Percentiles rank a stretch among this genome's conserved stretches.
These are phyloP conservation scores for Picathartes gymnocephalus DNA, from an alignment of 2,113 vertebrate genomes.

Conservation along the genomic window DNA sequence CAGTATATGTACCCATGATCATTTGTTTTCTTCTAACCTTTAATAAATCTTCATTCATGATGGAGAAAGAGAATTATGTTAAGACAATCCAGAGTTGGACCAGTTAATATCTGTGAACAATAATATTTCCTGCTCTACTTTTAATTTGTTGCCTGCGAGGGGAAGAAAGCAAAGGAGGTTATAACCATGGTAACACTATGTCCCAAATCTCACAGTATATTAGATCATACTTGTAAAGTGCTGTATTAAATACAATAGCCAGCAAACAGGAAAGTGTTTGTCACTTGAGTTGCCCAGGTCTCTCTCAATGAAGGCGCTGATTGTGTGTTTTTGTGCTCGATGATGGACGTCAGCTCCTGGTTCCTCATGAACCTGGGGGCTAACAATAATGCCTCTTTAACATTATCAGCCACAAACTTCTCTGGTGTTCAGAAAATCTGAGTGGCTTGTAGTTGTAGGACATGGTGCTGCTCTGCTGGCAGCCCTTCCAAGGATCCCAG, in stretches of 20 bases:
- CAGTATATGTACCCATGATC: not conserved
- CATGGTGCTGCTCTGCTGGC: not conserved
- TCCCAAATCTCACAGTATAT: not conserved
- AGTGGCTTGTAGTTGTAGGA: not conserved
- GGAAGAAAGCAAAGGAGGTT: not conserved
- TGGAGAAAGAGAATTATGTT: slow-evolving; percentile 8
- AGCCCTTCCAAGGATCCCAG: not conserved
- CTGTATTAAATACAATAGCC: not conserved
- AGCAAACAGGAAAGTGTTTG: not conserved
- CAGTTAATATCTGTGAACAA: not conserved
- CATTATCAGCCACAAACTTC: accelerated
- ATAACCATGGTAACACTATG: slow-evolving; percentile 1
- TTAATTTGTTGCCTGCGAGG: not conserved
- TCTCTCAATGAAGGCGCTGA: not conserved
- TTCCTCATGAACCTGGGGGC: not conserved
- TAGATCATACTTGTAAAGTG: slow-evolving; percentile 14
- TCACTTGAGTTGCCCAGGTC: not conserved
- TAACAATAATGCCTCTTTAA: not conserved
- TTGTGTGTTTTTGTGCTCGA: accelerated
- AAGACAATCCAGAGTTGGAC: not conserved
- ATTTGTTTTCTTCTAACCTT: slow-evolving; percentile 50
- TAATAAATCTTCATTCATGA: slow-evolving; percentile 14
- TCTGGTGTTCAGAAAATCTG: accelerated
- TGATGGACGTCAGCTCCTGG: not conserved
- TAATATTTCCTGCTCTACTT: not conserved